Percentiles rank a stretch among this genome's conserved stretches.
Evolutionary conservation across 2,888 invertebrate species (phyloP).

Genomic region (Microplitis deprimator): DNA sequence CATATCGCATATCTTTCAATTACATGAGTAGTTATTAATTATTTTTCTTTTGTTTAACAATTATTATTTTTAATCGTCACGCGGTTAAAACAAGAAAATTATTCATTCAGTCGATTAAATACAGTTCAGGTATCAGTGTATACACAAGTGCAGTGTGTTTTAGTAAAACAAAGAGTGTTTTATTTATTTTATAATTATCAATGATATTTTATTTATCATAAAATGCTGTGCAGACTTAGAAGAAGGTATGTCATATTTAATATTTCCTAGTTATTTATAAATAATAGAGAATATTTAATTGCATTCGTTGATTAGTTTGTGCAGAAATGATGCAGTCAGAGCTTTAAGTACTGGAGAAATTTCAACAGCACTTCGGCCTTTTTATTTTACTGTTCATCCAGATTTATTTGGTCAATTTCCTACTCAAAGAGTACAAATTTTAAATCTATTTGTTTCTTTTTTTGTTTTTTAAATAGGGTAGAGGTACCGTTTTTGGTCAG

Average conservation of each 20-base stretch:
- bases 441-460: slow-evolving; percentile 7
- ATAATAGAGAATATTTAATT: not conserved
- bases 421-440: slow-evolving; percentile 81
- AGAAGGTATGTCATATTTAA: not conserved
- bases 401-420: slow-evolving; percentile 95
- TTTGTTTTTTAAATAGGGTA: not conserved
- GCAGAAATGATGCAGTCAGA: slow-evolving; percentile 61
- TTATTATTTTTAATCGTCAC: not conserved
- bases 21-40: not conserved
- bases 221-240: not conserved
- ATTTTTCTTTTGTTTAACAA: not conserved
- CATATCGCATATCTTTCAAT: not conserved
- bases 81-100: not conserved
- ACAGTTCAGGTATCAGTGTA: not conserved
- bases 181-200: not conserved
- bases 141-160: not conserved
- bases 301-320: slow-evolving; percentile 55
- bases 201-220: not conserved
- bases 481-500: too few relatives aligned
- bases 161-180: not conserved
- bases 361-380: slow-evolving; percentile 91
- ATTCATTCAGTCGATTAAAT: not conserved
- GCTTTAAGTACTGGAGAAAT: slow-evolving; percentile 85
- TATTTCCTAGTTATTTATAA: not conserved
- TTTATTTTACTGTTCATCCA: slow-evolving; percentile 96